These are phyloP conservation scores for Odocoileus hemionus DNA, from an alignment of 2,113 vertebrate genomes.

Conservation along the genomic window DNA sequence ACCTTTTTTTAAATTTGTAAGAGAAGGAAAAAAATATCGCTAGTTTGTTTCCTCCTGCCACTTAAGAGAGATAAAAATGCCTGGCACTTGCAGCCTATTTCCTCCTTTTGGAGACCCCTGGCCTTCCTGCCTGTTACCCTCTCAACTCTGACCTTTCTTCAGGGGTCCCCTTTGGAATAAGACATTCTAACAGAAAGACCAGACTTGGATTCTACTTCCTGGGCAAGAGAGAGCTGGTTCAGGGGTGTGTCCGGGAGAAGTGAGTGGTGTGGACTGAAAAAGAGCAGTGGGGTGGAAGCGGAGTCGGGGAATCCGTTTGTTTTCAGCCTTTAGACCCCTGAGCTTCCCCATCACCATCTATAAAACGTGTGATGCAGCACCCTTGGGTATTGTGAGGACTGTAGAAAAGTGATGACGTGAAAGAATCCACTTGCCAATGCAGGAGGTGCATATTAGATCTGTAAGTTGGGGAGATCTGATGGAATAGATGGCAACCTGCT, in stretches of 20 bases:
- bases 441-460: not conserved
- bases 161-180: not conserved
- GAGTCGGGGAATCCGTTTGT: not conserved
- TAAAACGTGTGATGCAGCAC: not conserved
- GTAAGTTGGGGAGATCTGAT: not conserved
- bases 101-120: no score
- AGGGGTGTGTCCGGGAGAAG: not conserved
- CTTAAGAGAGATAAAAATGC: no score
- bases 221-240: not conserved
- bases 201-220: not conserved
- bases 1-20: no score
- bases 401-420: not conserved
- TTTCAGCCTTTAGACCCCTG: not conserved
- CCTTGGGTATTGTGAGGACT: not conserved
- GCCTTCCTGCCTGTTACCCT: no score
- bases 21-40: no score
- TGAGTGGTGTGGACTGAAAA: not conserved
- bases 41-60: no score
- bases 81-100: no score
- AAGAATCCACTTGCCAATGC: not conserved
- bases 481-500: not conserved
- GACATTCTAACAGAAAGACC: not conserved
- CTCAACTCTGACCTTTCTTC: not conserved
- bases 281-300: rapidly evolving
- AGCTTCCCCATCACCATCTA: not conserved